phyloP scores from a whole-genome alignment of 1,140 invertebrate genomes.

The Lithobius niger region DNA sequence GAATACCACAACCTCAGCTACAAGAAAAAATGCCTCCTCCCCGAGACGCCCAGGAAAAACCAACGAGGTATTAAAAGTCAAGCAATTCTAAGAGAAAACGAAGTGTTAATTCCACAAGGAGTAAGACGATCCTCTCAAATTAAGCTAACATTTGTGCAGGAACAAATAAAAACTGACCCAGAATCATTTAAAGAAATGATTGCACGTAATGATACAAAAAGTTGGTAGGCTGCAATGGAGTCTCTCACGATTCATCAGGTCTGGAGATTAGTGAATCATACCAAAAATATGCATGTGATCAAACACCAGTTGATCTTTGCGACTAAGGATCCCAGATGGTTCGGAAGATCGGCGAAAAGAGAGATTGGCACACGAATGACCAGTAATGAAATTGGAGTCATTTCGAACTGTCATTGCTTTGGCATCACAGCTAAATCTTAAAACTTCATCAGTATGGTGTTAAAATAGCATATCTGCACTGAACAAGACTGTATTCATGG shows the following conservation, averaged over 20 bases:
- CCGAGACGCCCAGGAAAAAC: neutral
- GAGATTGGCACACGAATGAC: constrained; percentile 33
- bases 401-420: constrained; percentile 16
- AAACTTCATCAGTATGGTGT: constrained; percentile 19
- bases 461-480: constrained; percentile 21
- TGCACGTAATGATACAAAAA: constrained; percentile 9
- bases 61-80: neutral
- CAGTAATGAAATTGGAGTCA: constrained; percentile 25
- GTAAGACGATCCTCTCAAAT: neutral
- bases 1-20: no score
- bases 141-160: neutral
- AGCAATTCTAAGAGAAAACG: constrained; percentile 1
- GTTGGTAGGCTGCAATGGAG: constrained; percentile 18
- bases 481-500: constrained; percentile 17
- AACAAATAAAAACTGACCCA: neutral
- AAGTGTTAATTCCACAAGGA: neutral
- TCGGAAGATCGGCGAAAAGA: constrained; percentile 26
- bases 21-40: neutral
- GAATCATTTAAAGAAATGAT: constrained; percentile 16
- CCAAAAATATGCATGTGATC: constrained; percentile 26
- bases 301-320: constrained; percentile 33
- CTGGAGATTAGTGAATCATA: constrained; percentile 28
- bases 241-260: constrained; percentile 25
- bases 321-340: constrained; percentile 25
- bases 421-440: constrained; percentile 10